These are phyloP conservation scores for Misgurnus mizolepis DNA, from an alignment of 2,113 vertebrate genomes.

Conservation along the genomic window DNA sequence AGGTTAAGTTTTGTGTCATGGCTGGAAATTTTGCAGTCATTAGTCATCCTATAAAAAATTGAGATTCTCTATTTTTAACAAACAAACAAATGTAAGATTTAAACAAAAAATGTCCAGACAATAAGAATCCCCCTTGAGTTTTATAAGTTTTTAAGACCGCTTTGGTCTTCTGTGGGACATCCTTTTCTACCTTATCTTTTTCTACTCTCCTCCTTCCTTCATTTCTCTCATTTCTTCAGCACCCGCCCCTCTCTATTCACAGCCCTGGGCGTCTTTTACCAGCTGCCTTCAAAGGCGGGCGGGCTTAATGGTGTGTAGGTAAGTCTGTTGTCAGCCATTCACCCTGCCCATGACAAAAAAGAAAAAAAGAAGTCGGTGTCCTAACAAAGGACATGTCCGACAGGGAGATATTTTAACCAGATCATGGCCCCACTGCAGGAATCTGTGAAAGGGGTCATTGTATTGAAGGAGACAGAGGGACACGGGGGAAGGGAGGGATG, in stretches of 20 bases:
- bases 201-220: constrained; percentile 10
- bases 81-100: neutral
- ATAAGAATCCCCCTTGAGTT: constrained; percentile 4
- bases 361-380: constrained; percentile 45
- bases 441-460: constrained; percentile 65
- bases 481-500: constrained; percentile 40
- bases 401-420: constrained; percentile 67
- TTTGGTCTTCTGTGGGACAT: constrained; percentile 27
- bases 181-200: constrained; percentile 39
- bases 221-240: constrained; percentile 28
- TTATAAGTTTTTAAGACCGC: constrained; percentile 39
- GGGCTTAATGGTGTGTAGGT: constrained; percentile 68
- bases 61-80: constrained; percentile 30
- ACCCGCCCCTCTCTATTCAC: constrained; percentile 59
- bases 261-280: constrained; percentile 67
- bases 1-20: constrained; percentile 21
- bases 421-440: constrained; percentile 55
- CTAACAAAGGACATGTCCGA: constrained; percentile 58
- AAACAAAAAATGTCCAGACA: constrained; percentile 20
- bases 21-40: constrained; percentile 4
- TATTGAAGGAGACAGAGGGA: constrained; percentile 49
- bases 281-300: constrained; percentile 66
- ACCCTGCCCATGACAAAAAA: constrained; percentile 55
- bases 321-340: constrained; percentile 66
- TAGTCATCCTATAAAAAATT: constrained; percentile 24